Evolutionary conservation across 2,888 invertebrate species (phyloP).

Genomic region (Drosophila phalerata): DNA sequence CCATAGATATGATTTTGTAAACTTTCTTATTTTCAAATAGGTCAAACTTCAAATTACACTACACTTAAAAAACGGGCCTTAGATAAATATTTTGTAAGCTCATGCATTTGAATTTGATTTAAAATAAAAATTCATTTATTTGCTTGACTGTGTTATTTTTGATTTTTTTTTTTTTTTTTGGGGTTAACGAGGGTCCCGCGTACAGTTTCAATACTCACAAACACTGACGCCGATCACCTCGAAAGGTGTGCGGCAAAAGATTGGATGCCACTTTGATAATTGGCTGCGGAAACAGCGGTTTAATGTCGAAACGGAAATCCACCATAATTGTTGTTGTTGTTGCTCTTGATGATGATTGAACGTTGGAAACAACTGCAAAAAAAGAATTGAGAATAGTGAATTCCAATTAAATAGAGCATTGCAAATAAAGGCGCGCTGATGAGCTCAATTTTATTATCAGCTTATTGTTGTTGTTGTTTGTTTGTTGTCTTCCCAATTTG

Average conservation of each 20-base stretch:
- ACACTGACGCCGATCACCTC: conserved; percentile 86
- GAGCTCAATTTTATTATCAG: conserved; percentile 66
- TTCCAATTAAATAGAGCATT: conserved; percentile 75
- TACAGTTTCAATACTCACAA: conserved; percentile 85
- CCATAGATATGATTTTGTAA: too few relatives aligned
- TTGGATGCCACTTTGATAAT: conserved; percentile 86
- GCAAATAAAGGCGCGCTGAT: conserved; percentile 36
- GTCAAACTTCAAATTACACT: too few relatives aligned
- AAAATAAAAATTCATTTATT: neutral
- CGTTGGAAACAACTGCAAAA: conserved; percentile 34
- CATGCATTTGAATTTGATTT: neutral
- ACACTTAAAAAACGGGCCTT: neutral
- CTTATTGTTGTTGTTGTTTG: conserved; percentile 17
- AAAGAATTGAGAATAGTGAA: conserved; percentile 49
- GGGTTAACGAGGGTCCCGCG: conserved; percentile 40
- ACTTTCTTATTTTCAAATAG: too few relatives aligned
- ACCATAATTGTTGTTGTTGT: conserved; percentile 81
- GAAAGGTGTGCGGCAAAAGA: conserved; percentile 87
- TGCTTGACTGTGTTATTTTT: neutral
- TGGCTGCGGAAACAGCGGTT: conserved; percentile 86
- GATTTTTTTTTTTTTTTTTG: neutral
- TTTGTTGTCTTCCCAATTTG: conserved; percentile 23
- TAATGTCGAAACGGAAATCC: conserved; percentile 87
- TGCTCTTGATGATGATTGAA: conserved; percentile 34
- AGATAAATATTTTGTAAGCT: neutral